Percentiles rank a stretch among this genome's conserved stretches.
phyloP scores from a whole-genome alignment of 2,797 vertebrate genomes.

The Allobates femoralis region DNA sequence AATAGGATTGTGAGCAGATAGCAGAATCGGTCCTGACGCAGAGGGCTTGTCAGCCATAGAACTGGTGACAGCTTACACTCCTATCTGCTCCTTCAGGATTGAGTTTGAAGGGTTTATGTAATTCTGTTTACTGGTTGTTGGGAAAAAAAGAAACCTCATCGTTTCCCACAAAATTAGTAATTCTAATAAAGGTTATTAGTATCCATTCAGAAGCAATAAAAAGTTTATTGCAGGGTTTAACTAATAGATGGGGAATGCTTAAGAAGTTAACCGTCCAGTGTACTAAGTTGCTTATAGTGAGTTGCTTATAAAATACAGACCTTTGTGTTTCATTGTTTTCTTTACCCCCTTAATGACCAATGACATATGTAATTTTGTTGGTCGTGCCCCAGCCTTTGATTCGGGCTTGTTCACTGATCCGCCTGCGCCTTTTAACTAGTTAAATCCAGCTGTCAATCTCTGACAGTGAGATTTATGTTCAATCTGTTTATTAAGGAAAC shows the following conservation, averaged over 20 bases:
- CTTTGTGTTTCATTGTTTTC: neutral
- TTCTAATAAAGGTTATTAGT: neutral
- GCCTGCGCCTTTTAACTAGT: too few species aligned
- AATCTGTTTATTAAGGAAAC: too few species aligned
- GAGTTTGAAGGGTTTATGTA: neutral
- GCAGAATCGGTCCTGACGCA: neutral
- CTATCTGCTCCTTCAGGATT: neutral
- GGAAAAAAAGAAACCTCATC: neutral
- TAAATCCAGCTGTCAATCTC: too few species aligned
- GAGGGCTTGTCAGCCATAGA: neutral
- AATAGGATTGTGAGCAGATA: neutral
- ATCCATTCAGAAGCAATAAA: neutral
- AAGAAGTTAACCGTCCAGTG: neutral
- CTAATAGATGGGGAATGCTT: neutral
- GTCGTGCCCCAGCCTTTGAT: too few species aligned
- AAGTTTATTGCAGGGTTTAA: neutral
- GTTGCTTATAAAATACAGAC: too few species aligned
- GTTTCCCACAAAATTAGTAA: neutral
- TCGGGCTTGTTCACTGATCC: too few species aligned
- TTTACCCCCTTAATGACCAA: too few species aligned
- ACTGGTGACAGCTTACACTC: neutral
- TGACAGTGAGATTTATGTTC: too few species aligned
- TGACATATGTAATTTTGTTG: too few species aligned
- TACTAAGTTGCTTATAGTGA: too few species aligned
- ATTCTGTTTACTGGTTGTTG: neutral